phyloP scores from a whole-genome alignment of 2,797 vertebrate species.

The Ibycter americanus region DNA sequence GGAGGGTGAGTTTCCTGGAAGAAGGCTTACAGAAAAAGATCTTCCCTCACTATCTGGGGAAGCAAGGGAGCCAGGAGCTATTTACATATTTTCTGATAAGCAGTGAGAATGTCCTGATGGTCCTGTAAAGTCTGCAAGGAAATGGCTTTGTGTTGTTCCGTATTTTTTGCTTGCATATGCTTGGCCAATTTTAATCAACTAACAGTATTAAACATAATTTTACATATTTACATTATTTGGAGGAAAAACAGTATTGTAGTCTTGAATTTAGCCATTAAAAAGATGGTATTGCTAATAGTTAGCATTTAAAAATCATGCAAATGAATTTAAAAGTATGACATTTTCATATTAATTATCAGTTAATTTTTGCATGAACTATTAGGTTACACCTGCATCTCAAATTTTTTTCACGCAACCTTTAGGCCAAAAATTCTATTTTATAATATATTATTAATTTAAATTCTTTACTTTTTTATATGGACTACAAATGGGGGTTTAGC shows the following conservation, averaged over 20 bases:
- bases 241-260: background rate
- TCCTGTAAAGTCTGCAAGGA: background rate
- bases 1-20: constrained; percentile 14
- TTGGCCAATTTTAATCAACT: constrained; percentile 7
- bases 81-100: constrained; percentile 13
- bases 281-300: background rate
- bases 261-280: background rate
- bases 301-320: background rate
- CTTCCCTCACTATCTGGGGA: background rate
- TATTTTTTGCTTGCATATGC: background rate
- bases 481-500: background rate
- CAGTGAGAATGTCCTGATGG: background rate
- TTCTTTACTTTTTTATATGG: background rate
- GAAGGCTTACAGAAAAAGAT: background rate
- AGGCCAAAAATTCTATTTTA: background rate
- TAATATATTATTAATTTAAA: background rate
- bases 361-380: background rate
- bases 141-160: background rate
- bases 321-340: background rate
- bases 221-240: background rate
- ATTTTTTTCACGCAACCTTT: background rate
- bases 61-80: background rate
- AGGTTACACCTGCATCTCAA: background rate
- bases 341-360: background rate
- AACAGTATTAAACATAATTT: background rate